A percentile compares a stretch with the other conserved stretches of the same genome.
phyloP scores from a whole-genome alignment of 2,113 vertebrate genomes.

The Oryzias javanicus region DNA sequence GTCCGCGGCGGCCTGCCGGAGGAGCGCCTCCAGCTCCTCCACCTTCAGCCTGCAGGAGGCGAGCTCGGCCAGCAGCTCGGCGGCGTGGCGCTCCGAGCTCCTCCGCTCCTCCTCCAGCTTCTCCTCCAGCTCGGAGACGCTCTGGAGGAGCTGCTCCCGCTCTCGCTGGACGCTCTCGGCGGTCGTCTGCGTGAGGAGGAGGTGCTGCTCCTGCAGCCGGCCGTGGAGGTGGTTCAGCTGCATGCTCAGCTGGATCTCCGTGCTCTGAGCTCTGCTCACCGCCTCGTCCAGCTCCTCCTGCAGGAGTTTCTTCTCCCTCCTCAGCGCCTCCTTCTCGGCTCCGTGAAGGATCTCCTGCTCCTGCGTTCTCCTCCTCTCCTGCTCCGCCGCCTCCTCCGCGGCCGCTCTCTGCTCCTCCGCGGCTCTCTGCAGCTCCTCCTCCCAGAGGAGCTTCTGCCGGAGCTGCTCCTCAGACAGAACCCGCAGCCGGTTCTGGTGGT shows the following conservation, averaged over 20 bases:
- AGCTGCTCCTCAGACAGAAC: conserved; percentile 68
- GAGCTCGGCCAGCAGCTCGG: conserved; percentile 73
- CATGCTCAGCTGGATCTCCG: conserved; percentile 71
- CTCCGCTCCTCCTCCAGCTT: conserved; percentile 53
- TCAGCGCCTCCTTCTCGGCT: conserved; percentile 70
- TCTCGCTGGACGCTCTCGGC: conserved; percentile 75
- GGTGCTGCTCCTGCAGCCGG: conserved; percentile 63
- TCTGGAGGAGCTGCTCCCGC: conserved; percentile 67
- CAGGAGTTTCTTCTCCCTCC: conserved; percentile 75
- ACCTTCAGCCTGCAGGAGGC: conserved; percentile 70
- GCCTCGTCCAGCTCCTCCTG: conserved; percentile 74
- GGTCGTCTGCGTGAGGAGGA: conserved; percentile 45
- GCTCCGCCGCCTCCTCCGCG: conserved; percentile 55
- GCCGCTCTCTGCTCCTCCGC: conserved; percentile 63
- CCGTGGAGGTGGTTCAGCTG: conserved; percentile 75
- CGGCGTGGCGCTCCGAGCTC: conserved; percentile 55
- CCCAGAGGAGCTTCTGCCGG: conserved; percentile 80
- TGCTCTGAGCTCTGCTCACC: conserved; percentile 57
- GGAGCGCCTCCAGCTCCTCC: conserved; percentile 56
- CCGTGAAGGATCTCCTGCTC: conserved; percentile 74
- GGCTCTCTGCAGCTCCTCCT: conserved; percentile 75
- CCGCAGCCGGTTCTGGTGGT: conserved; percentile 73
- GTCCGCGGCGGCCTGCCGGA: conserved; percentile 68
- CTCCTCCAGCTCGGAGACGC: conserved; percentile 63
- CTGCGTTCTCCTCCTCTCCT: conserved; percentile 24